These are phyloP conservation scores for Spilarctia lutea DNA, from an alignment of 2,888 invertebrate genomes.

Conservation along the genomic window DNA sequence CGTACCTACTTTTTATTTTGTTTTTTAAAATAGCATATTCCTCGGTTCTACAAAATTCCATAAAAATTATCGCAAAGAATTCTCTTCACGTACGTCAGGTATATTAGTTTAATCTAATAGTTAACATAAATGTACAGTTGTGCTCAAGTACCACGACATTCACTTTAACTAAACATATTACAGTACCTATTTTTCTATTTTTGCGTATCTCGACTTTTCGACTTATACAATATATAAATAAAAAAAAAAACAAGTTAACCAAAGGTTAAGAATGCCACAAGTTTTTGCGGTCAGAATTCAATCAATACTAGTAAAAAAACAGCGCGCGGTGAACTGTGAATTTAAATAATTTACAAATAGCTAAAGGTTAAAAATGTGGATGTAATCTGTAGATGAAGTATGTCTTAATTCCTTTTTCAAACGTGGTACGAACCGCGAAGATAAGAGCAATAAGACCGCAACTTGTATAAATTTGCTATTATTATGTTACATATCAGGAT, in stretches of 20 bases:
- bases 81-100: not conserved
- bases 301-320: slow-evolving; percentile 36
- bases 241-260: slow-evolving; percentile 9
- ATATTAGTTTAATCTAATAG: not conserved
- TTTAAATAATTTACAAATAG: slow-evolving; percentile 8
- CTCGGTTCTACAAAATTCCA: not conserved
- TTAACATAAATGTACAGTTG: not conserved
- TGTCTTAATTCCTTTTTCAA: not conserved
- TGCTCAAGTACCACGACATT: not conserved
- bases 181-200: not conserved
- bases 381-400: not conserved
- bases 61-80: not conserved
- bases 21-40: not conserved
- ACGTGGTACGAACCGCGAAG: not conserved
- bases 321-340: slow-evolving; percentile 18
- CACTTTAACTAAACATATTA: not conserved
- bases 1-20: too few species aligned
- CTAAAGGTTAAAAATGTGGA: not conserved
- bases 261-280: slow-evolving; percentile 9
- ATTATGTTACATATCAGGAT: slow-evolving; percentile 16
- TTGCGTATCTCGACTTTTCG: not conserved
- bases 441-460: too few species aligned
- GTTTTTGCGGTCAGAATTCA: slow-evolving; percentile 31
- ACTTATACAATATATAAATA: not conserved
- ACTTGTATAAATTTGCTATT: too few species aligned